These are phyloP conservation scores for Phymanthus crucifer DNA, from an alignment of 92 coral and sea anemone genomes.

Conservation along the genomic window DNA sequence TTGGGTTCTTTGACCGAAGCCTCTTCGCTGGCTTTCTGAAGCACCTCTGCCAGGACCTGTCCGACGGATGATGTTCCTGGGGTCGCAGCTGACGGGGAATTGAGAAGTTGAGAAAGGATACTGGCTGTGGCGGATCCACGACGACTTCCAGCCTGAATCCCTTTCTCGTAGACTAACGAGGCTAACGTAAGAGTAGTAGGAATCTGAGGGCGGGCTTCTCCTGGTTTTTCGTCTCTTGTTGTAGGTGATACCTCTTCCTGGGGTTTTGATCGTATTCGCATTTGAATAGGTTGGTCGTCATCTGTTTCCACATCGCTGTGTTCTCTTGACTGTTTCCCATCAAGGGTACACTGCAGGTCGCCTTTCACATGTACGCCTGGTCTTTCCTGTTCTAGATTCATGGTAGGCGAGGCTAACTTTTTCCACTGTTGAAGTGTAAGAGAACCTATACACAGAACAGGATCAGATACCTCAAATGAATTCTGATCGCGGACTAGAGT, in stretches of 20 bases:
- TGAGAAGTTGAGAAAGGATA: constrained; percentile 72
- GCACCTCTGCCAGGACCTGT: constrained; percentile 73
- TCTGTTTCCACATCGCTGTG: constrained; percentile 46
- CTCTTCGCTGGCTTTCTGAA: constrained; percentile 78
- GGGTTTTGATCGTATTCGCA: constrained; percentile 45
- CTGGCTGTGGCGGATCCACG: constrained; percentile 56
- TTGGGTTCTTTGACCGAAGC: constrained; percentile 67
- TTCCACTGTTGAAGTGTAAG: constrained; percentile 96
- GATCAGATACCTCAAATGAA: background rate
- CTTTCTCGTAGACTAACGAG: constrained; percentile 54
- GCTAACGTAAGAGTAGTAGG: constrained; percentile 58
- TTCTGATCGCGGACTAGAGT: background rate
- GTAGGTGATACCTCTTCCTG: background rate
- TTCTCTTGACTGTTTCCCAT: constrained; percentile 29
- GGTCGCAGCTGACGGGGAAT: constrained; percentile 63
- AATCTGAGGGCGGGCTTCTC: constrained; percentile 19
- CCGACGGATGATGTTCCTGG: constrained; percentile 80
- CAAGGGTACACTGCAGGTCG: constrained; percentile 39
- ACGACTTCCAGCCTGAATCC: constrained; percentile 42
- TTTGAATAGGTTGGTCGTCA: constrained; percentile 69
- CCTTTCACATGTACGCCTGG: constrained; percentile 99
- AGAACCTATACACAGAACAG: constrained; percentile 55
- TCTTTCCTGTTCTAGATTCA: constrained; percentile 73
- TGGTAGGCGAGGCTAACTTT: constrained; percentile 89
- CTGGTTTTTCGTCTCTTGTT: background rate